A percentile compares a stretch with the other conserved stretches of the same genome.
Evolutionary conservation across 1,140 invertebrate genomes (phyloP).

Genomic region (Bemisia tabaci): DNA sequence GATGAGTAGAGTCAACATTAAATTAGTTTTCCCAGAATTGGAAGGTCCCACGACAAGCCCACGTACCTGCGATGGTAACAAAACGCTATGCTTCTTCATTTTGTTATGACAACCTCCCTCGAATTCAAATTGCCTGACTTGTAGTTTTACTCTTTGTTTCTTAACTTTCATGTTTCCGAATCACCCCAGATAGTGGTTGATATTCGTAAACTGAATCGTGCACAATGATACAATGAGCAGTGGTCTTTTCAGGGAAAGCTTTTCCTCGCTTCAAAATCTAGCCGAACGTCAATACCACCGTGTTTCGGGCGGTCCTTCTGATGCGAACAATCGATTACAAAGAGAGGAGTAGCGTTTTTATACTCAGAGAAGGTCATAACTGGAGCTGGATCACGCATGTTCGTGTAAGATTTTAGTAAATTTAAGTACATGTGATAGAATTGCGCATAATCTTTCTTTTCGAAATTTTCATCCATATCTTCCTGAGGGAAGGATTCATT

Average conservation of each 20-base stretch:
- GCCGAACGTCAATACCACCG: conserved; percentile 20
- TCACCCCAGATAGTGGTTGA: conserved; percentile 20
- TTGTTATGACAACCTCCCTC: not conserved
- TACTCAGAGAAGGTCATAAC: conserved; percentile 16
- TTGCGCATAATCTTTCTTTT: not conserved
- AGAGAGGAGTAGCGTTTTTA: conserved; percentile 18
- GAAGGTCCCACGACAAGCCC: conserved; percentile 1
- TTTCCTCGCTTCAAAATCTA: conserved; percentile 23
- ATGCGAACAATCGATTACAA: conserved; percentile 26
- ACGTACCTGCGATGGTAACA: conserved; percentile 1
- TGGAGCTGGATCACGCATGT: conserved; percentile 11
- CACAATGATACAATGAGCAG: conserved; percentile 27
- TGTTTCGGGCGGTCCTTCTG: conserved; percentile 26
- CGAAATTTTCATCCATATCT: conserved; percentile 22
- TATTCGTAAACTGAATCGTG: conserved; percentile 25
- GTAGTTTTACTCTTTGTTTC: not conserved
- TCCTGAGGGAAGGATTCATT: conserved; percentile 25
- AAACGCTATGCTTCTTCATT: no score
- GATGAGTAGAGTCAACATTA: conserved; percentile 1
- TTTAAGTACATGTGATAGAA: conserved; percentile 25
- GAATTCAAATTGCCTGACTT: not conserved
- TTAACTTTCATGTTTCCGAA: conserved; percentile 1
- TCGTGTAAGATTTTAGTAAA: conserved; percentile 24
- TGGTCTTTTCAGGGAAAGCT: conserved; percentile 23
- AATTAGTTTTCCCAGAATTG: conserved; percentile 4